phyloP scores from a whole-genome alignment of 2,888 invertebrate species.

The Mythimna loreyi region DNA sequence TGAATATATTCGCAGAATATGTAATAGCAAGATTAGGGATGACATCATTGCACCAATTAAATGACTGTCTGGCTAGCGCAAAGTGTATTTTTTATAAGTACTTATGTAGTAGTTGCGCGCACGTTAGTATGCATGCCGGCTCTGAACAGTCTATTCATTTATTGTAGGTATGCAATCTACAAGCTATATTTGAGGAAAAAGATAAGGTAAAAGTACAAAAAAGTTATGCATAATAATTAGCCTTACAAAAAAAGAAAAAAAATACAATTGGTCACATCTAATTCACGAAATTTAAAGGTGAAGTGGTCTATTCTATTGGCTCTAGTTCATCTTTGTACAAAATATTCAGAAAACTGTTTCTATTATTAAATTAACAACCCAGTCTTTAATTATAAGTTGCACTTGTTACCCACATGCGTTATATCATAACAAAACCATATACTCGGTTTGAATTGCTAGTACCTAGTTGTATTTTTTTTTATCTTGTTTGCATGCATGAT shows the following conservation, averaged over 20 bases:
- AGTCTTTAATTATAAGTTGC: too few relatives aligned
- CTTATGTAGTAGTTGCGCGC: conserved; percentile 16
- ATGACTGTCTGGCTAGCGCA: conserved; percentile 32
- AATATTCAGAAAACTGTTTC: not conserved
- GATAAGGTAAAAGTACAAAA: not conserved
- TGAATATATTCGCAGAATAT: not conserved
- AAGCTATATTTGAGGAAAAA: too few relatives aligned
- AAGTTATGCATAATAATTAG: not conserved
- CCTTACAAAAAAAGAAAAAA: not conserved
- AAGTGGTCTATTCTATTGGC: not conserved
- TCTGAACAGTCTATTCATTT: not conserved
- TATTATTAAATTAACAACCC: too few relatives aligned
- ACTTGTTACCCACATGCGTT: not conserved
- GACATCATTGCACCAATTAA: conserved; percentile 54
- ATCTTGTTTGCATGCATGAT: not conserved
- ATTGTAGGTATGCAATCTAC: not conserved
- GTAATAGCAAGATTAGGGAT: conserved; percentile 17
- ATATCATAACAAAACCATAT: not conserved
- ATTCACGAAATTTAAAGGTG: not conserved
- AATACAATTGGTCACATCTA: too few relatives aligned
- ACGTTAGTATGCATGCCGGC: conserved; percentile 2
- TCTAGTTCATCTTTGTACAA: not conserved
- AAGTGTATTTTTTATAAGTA: conserved; percentile 32
- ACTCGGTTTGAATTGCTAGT: not conserved
- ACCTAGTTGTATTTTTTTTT: not conserved